Evolutionary conservation across 2,888 invertebrate genomes (phyloP).

Genomic region (Miltochrista miniata): DNA sequence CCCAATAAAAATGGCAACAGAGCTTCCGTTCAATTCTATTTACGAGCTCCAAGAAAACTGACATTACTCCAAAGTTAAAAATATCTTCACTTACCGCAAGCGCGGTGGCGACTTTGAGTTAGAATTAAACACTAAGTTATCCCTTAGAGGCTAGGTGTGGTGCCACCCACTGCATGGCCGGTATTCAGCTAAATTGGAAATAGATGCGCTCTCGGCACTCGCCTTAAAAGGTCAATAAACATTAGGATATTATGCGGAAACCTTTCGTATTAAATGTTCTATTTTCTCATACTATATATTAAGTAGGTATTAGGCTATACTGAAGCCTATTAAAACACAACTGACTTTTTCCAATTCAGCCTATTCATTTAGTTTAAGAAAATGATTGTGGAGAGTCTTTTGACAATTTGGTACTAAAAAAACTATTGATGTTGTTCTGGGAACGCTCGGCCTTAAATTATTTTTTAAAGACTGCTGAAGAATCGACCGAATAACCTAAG

Average conservation of each 20-base stretch:
- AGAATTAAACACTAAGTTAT: slow-evolving; percentile 37
- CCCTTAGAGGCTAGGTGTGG: slow-evolving; percentile 19
- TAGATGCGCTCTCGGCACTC: slow-evolving; percentile 10
- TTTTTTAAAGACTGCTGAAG: no score
- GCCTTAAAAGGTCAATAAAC: slow-evolving; percentile 22
- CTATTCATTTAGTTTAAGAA: no score
- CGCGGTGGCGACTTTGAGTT: slow-evolving; percentile 19
- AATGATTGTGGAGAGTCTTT: no score
- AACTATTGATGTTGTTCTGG: no score
- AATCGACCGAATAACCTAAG: no score
- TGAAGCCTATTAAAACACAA: no score
- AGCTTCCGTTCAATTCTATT: slow-evolving; percentile 13
- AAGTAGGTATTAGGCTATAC: no score
- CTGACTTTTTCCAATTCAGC: no score
- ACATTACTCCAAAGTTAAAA: slow-evolving; percentile 25
- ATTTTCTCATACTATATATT: no score
- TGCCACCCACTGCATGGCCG: slow-evolving; percentile 28
- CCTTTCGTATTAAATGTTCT: no score
- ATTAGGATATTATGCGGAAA: neutral
- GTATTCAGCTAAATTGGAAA: slow-evolving; percentile 17
- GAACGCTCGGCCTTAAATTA: no score
- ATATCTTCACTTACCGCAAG: slow-evolving; percentile 20
- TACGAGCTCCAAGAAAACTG: slow-evolving; percentile 21
- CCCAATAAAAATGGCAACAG: slow-evolving; percentile 9
- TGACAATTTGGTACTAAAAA: no score